Evolutionary conservation across 2,113 vertebrate genomes (phyloP), one percentile per base, ranked within the genome.

Genomic region (Guaruba guarouba): DNA sequence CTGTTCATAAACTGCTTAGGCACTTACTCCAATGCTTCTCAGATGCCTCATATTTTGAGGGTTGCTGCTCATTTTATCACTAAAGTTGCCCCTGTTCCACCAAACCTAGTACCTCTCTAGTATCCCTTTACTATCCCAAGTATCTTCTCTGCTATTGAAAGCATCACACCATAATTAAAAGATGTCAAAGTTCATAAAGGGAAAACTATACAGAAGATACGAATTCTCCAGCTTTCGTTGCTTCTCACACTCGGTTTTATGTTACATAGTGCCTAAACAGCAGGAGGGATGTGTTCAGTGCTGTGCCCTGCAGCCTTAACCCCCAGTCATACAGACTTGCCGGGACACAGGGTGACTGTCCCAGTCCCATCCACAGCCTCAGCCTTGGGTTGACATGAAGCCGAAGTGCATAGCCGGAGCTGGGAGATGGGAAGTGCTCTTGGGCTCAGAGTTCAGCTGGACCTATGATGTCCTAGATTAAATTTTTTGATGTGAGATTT

Each of bases 1-100:
- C 90, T 86, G 62, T 87, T 93, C 91, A 93, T 92, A 89, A 96
- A 95, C 74, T 91, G 62, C 88, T 92, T 31, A 91, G 93, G 44
- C 83, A 74, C 52, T 93, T 88, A 79, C 29, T 89, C 61, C 83
- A 91, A 62, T 94, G 88, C 59, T 83, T 93, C 93, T 96, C 93
- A 57, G 76, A 94, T 87, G 93, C 67, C 95, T 91, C 77, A 54
- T 95, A 83, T 96, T 96, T 95, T 91, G 77, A 76, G 57, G 39
- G 28, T 19, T 86, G 77, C 66, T 94, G 66, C 41, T 94, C 64
- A 31, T 49, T 87, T 89, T 89, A 43, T 64, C 57, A 84, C 52
- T 66, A 15, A 84, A 71, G 49, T 54, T 86, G 67, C 29, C 44
- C 31, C 7, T n/a, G 35, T 76, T 92, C 68, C 71, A 70, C 64